Evolutionary conservation across 1,140 invertebrate genomes (phyloP).

Genomic region (Aporrectodea caliginosa): DNA sequence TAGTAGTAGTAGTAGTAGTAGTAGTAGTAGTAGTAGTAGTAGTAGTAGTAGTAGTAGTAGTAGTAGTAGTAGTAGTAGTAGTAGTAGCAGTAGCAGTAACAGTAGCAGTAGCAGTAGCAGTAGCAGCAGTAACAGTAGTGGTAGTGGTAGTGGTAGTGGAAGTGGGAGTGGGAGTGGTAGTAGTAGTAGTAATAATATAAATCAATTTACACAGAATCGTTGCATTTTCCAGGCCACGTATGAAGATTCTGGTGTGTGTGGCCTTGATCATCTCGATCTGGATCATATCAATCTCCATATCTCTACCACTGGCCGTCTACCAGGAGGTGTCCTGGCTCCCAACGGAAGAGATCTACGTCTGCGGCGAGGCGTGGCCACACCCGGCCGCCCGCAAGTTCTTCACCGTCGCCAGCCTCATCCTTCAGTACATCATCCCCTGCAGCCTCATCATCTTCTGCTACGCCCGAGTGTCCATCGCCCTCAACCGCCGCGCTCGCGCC

Average conservation of each 20-base stretch:
- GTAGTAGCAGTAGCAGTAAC: no score
- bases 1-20: no score
- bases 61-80: no score
- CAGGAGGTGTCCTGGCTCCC: constrained; percentile 58
- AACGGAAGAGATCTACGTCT: constrained; percentile 57
- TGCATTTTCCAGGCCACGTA: constrained; percentile 63
- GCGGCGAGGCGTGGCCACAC: constrained; percentile 85
- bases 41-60: not conserved
- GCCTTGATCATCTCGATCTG: constrained; percentile 83
- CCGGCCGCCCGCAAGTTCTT: constrained; percentile 67
- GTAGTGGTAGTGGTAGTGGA: no score
- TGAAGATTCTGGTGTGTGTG: constrained; percentile 70
- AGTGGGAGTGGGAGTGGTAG: no score
- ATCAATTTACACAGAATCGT: not conserved
- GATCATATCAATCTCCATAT: constrained; percentile 79
- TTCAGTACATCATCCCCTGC: constrained; percentile 93
- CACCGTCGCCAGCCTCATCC: constrained; percentile 76
- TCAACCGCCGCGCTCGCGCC: constrained; percentile 64
- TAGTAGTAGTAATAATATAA: no score
- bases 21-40: no score
- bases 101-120: no score
- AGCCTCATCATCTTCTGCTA: constrained; percentile 91
- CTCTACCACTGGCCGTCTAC: constrained; percentile 87
- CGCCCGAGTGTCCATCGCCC: constrained; percentile 78
- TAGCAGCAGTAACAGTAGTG: no score